Conservation (phyloP, 2,797 vertebrate species). For the Amniataba percoides region DNA sequence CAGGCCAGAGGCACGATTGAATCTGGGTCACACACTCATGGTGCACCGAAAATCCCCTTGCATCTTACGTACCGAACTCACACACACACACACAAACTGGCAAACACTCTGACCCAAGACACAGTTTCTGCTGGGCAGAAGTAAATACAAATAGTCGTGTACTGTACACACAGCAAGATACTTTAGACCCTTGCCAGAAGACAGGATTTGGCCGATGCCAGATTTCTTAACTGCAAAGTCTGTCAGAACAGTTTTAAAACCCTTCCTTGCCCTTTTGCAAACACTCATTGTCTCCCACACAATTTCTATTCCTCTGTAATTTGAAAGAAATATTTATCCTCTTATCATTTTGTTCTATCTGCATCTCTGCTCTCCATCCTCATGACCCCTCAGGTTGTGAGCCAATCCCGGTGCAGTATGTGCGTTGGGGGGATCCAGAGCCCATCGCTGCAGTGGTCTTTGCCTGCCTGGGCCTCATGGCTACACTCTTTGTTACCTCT, state of each 20-base stretch:
- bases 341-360: neutral
- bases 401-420: conserved; percentile 94
- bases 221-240: conserved; percentile 31
- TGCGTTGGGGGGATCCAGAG: conserved; percentile 97
- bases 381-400: conserved; percentile 88
- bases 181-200: conserved; percentile 32
- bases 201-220: conserved; percentile 45
- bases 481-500: conserved; percentile 95
- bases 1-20: conserved; percentile 8
- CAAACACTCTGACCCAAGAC: conserved; percentile 21
- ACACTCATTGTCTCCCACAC: conserved; percentile 3
- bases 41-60: conserved; percentile 38
- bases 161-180: conserved; percentile 27
- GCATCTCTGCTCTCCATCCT: neutral
- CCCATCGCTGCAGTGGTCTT: conserved; percentile 98
- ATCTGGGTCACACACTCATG: conserved; percentile 52
- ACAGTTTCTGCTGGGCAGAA: neutral
- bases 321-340: conserved; percentile 8
- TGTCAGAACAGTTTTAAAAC: conserved; percentile 17
- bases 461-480: conserved; percentile 94
- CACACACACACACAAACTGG: neutral
- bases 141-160: conserved; percentile 30
- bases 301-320: conserved; percentile 3
- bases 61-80: neutral
- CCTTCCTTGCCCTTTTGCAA: neutral